Evolutionary conservation across 2,797 vertebrate genomes (phyloP), one percentile per base, ranked within the genome.

Genomic region (Ataeniobius toweri): DNA sequence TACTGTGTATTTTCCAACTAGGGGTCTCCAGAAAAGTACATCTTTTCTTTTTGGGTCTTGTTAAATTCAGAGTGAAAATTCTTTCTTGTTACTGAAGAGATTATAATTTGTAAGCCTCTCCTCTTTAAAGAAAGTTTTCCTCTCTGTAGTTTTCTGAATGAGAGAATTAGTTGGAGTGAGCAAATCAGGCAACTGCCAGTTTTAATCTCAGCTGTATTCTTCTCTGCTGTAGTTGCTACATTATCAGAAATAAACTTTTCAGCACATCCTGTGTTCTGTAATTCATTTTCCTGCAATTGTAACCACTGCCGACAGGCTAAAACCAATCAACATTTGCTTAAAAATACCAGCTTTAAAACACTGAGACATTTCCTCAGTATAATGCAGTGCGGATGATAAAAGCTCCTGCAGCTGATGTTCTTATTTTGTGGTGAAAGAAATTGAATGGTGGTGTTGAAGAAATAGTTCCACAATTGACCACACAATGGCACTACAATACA

Each of bases 171-270:
- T 80, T 78, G 59, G 24, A 72, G 71, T 26, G 31, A 22, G 73
- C 50, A n/a, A 76, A 74, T 87, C 82, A 70, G 83, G 81, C 79
- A 73, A 85, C 85, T 80, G 85, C 80, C 9, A 5, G 76, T 68
- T 79, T 85, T 80, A 65, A 71, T 51, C 77, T 76, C 77, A 89
- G 50, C 74, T 79, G 67, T 77, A 26, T 67, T 61, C 36, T 12
- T 55, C 9, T 71, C 82, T 86, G 78, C 80, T 88, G 84, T 79
- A 86, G 76, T 76, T 73, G 74, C 80, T 72, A 46, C 31, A 67
- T 81, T 68, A 81, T 75, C 73, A 79, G 73, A 53, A 86, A 79
- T 80, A 86, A 88, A 88, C 53, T 50, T 75, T 51, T 73, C 70
- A 61, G 59, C 41, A 53, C 68, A 22, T 74, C 65, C 5, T 28